Base-by-base conservation (phyloP, 2,888 invertebrate genomes). In the Lobophora halterata region DNA sequence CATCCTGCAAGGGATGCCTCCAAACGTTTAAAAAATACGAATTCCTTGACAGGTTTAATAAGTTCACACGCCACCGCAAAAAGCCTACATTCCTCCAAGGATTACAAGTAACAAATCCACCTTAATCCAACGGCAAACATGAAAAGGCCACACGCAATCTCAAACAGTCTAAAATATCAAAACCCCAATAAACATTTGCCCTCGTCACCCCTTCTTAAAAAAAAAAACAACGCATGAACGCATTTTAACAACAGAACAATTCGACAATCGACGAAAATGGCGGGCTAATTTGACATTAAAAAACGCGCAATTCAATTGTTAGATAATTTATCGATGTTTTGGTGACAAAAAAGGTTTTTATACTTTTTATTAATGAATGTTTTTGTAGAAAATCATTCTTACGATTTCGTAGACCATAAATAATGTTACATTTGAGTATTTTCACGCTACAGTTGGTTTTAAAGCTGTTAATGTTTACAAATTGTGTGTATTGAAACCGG, bases 241-340 rank as follows among this genome's bases (percentile, higher is more conserved):
- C 74, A 71, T 61, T 68, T 64, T 52, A 71, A 79, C 75, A 66
- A 69, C 49, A 61, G 59, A 62, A 72, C 67, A 72, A 50, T 64
- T 65, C 62, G 70, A 76, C 79, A 72, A 73, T 76, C 62, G 66
- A 61, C 66, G 60, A 72, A 67, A 70, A 83, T 78, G 81, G 78
- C 77, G 64, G 75, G 61, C 80, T 83, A 82, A 86, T 85, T 81
- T 83, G 85, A 83, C 81, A 79, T 79, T 78, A 68, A 76, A 80
- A 80, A 79, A 78, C 74, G 82, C 82, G 81, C 76, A 77, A 76
- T 77, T 75, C 75, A 76, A 81, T 83, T 82, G 81, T 79, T 68
- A 59, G 55, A 65, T 83, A 81, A 85, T 86, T 82, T 85, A 85
- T 86, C 57, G 81, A 79, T 79, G 79, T 82, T 79, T 68, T 76